Percentiles rank a stretch among this genome's conserved stretches.
phyloP scores from a whole-genome alignment of 1,140 invertebrate species.

The Phthorimaea operculella region DNA sequence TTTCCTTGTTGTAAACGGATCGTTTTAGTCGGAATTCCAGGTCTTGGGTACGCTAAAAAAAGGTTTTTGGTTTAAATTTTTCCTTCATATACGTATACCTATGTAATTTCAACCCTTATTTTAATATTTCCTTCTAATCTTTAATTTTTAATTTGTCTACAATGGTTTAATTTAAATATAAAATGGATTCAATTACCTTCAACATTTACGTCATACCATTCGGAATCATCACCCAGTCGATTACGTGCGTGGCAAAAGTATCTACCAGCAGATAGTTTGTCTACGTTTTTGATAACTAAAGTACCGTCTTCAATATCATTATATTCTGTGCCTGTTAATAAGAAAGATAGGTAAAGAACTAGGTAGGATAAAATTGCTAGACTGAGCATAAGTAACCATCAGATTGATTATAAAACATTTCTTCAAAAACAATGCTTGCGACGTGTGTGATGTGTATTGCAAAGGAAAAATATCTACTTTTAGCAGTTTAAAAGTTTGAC shows the following conservation, averaged over 20 bases:
- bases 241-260: constrained; percentile 30
- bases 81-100: no score
- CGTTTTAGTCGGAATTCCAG: background rate
- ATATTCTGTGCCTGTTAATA: constrained; percentile 21
- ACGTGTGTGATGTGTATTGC: no score
- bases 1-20: constrained; percentile 14
- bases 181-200: constrained; percentile 15
- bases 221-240: constrained; percentile 12
- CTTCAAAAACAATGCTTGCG: no score
- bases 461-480: no score
- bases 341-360: no score
- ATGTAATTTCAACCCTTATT: no score
- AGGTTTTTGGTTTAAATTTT: no score
- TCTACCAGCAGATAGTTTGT: constrained; percentile 10
- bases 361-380: no score
- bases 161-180: constrained; percentile 4
- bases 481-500: no score
- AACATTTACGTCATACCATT: constrained; percentile 16
- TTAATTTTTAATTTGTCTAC: no score
- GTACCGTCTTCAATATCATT: constrained; percentile 26
- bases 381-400: no score
- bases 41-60: constrained; percentile 20
- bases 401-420: no score
- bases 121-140: background rate
- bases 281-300: constrained; percentile 29